Evolutionary conservation across 2,113 vertebrate species (phyloP).

Genomic region (Callaeas wilsoni): DNA sequence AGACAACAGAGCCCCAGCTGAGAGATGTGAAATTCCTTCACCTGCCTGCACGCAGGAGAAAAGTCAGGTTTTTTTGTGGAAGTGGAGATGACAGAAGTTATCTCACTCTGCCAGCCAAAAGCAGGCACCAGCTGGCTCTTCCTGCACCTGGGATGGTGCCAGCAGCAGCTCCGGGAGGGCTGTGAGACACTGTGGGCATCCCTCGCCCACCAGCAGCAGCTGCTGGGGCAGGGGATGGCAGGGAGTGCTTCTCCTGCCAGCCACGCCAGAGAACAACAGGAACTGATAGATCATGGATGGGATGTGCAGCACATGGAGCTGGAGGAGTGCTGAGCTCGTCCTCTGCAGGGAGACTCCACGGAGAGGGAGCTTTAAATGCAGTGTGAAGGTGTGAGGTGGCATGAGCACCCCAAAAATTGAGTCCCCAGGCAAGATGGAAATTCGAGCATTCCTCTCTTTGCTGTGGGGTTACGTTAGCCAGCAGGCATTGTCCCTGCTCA

Average conservation of each 20-base stretch:
- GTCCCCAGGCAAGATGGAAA: background rate
- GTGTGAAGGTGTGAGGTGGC: background rate
- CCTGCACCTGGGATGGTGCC: background rate
- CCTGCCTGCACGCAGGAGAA: background rate
- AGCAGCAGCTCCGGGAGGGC: background rate
- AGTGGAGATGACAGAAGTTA: background rate
- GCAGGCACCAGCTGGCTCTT: background rate
- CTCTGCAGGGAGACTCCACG: too few relatives aligned
- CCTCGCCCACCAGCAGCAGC: background rate
- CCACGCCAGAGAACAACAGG: accelerated
- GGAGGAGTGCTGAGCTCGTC: accelerated
- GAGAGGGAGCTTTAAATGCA: background rate
- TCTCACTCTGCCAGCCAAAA: background rate
- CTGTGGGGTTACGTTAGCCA: background rate
- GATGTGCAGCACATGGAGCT: background rate
- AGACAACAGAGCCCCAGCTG: background rate
- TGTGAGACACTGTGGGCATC: background rate
- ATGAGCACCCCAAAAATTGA: accelerated
- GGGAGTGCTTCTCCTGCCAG: background rate
- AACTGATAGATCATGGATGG: accelerated
- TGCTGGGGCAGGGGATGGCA: background rate
- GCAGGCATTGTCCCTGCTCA: background rate
- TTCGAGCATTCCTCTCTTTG: background rate
- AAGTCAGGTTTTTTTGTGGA: background rate
- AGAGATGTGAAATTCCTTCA: background rate